These are phyloP conservation scores for Luscinia megarhynchos DNA, from an alignment of 2,797 vertebrate genomes.

Conservation along the genomic window DNA sequence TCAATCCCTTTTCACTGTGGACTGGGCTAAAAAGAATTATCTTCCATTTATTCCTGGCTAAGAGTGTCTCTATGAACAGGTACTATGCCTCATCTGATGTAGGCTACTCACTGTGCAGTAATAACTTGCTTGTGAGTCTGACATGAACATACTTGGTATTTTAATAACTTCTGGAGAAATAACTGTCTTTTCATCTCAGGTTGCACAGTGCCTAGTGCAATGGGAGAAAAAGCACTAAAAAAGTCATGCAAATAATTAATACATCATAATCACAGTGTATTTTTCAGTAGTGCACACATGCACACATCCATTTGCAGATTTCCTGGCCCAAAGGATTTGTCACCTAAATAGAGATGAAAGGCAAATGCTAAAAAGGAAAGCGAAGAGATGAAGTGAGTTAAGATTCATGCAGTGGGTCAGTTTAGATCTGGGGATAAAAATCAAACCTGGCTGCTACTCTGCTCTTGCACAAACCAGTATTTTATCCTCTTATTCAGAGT, in stretches of 20 bases:
- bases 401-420: background rate
- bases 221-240: slow-evolving; percentile 16
- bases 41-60: slow-evolving; percentile 11
- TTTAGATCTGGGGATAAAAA: slow-evolving; percentile 33
- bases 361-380: slow-evolving; percentile 17
- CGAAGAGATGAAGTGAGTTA: background rate
- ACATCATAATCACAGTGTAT: background rate
- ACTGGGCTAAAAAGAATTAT: slow-evolving; percentile 16
- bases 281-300: background rate
- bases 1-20: slow-evolving; percentile 8
- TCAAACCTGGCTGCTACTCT: background rate
- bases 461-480: background rate
- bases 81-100: background rate
- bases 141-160: slow-evolving; percentile 38
- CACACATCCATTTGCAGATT: background rate
- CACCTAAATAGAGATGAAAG: slow-evolving; percentile 1
- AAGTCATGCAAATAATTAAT: slow-evolving; percentile 23
- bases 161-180: slow-evolving; percentile 53
- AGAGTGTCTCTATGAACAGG: background rate
- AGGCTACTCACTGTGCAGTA: slow-evolving; percentile 35
- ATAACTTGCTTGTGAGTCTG: slow-evolving; percentile 56
- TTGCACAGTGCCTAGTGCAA: slow-evolving; percentile 1
- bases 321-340: background rate
- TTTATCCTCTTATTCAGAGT: background rate
- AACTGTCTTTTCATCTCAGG: slow-evolving; percentile 11